phyloP scores from a whole-genome alignment of 1,140 invertebrate species.

The Bilobella aurantiaca region DNA sequence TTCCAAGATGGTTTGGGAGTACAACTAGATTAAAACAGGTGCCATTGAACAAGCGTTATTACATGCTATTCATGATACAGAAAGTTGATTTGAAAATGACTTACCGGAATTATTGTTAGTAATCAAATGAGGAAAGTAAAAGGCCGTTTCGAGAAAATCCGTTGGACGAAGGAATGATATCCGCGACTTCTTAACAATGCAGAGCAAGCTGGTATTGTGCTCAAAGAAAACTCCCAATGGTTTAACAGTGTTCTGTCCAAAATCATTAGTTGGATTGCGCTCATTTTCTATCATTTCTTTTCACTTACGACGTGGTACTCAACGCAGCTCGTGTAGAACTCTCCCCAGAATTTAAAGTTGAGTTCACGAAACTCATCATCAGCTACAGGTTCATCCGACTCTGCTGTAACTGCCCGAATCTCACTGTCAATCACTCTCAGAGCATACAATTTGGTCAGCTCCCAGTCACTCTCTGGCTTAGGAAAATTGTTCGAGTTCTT shows the following conservation, averaged over 20 bases:
- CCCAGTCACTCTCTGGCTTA: constrained; percentile 23
- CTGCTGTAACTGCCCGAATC: constrained; percentile 13
- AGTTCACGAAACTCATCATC: constrained; percentile 29
- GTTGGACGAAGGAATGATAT: constrained; percentile 32
- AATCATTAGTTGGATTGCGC: constrained; percentile 8
- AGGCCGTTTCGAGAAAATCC: constrained; percentile 28
- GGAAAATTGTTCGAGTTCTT: constrained; percentile 4
- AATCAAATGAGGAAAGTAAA: constrained; percentile 32
- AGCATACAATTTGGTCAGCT: constrained; percentile 23
- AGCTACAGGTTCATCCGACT: constrained; percentile 14
- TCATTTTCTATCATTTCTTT: neutral
- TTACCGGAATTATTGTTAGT: constrained; percentile 8
- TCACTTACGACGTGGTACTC: constrained; percentile 33
- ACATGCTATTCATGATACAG: neutral
- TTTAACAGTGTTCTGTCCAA: constrained; percentile 27
- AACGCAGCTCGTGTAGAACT: constrained; percentile 33
- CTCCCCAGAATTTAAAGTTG: constrained; percentile 18
- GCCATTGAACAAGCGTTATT: neutral
- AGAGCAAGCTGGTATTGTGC: constrained; percentile 18
- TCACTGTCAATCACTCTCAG: constrained; percentile 28
- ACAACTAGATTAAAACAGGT: neutral
- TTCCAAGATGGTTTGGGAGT: neutral
- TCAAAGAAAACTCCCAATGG: constrained; percentile 32
- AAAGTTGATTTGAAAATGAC: neutral
- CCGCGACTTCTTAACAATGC: constrained; percentile 31